A percentile compares a stretch with the other conserved stretches of the same genome.
These are phyloP conservation scores for Halcyon smyrnensis DNA, from an alignment of 2,797 vertebrate genomes.

Conservation along the genomic window DNA sequence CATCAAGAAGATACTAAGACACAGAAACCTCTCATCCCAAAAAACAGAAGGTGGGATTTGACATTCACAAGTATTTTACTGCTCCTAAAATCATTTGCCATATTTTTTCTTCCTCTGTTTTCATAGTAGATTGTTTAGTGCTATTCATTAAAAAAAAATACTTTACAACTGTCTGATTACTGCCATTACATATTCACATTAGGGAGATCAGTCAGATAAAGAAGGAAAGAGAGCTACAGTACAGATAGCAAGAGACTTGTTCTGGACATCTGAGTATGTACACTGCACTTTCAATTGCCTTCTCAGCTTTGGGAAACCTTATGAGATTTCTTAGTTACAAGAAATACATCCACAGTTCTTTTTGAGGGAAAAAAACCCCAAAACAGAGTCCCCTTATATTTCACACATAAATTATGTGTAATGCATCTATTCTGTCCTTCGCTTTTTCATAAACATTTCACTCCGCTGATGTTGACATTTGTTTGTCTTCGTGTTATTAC, in stretches of 20 bases:
- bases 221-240: neutral
- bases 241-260: neutral
- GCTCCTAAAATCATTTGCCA: neutral
- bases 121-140: neutral
- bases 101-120: neutral
- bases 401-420: neutral
- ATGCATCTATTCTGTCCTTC: constrained; percentile 32
- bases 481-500: constrained; percentile 64
- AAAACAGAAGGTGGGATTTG: neutral
- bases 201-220: neutral
- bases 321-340: neutral
- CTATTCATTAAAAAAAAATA: neutral
- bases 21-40: neutral
- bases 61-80: neutral
- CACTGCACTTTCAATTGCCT: neutral
- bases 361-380: neutral
- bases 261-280: neutral
- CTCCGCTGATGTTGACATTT: constrained; percentile 66
- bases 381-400: neutral
- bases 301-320: constrained; percentile 8
- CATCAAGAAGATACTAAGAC: neutral
- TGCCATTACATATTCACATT: neutral
- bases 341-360: neutral
- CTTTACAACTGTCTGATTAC: neutral
- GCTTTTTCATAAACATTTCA: constrained; percentile 50